Evolutionary conservation across 2,113 vertebrate genomes (phyloP).

Genomic region (Microcebus murinus): DNA sequence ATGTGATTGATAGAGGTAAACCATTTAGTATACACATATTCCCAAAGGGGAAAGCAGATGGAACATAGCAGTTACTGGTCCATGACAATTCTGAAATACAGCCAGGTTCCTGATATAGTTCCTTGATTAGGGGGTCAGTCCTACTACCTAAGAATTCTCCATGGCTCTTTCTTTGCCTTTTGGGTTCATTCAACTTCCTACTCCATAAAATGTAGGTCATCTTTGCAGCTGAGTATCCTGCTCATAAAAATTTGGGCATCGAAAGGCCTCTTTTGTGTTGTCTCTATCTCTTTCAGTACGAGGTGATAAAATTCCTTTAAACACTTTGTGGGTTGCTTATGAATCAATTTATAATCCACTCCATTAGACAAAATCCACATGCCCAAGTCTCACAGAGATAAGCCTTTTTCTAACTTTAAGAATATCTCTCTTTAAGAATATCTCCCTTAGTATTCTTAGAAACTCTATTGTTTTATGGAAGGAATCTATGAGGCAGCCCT

Average conservation of each 20-base stretch:
- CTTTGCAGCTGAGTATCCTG: not conserved
- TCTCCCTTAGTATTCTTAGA: not conserved
- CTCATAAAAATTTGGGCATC: not conserved
- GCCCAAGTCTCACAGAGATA: conserved; percentile 20
- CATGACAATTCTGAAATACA: not conserved
- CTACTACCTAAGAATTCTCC: not conserved
- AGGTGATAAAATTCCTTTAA: conserved; percentile 68
- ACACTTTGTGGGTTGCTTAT: conserved; percentile 69
- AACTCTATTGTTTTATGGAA: conserved; percentile 13
- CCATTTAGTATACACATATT: not conserved
- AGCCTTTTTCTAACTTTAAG: not conserved
- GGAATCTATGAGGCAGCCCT: not conserved
- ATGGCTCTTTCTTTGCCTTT: not conserved
- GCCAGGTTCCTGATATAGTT: not conserved
- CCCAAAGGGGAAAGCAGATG: not conserved
- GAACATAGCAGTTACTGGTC: not conserved
- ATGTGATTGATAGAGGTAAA: not conserved
- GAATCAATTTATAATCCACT: conserved; percentile 62
- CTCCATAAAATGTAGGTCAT: not conserved
- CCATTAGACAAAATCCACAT: conserved; percentile 57
- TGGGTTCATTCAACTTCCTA: not conserved
- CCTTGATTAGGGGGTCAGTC: not conserved
- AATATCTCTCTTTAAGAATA: not conserved
- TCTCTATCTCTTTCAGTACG: conserved; percentile 34
- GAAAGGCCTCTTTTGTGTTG: not conserved